Conservation (phyloP, 1,140 invertebrate genomes). For the Drosophila sp. region DNA sequence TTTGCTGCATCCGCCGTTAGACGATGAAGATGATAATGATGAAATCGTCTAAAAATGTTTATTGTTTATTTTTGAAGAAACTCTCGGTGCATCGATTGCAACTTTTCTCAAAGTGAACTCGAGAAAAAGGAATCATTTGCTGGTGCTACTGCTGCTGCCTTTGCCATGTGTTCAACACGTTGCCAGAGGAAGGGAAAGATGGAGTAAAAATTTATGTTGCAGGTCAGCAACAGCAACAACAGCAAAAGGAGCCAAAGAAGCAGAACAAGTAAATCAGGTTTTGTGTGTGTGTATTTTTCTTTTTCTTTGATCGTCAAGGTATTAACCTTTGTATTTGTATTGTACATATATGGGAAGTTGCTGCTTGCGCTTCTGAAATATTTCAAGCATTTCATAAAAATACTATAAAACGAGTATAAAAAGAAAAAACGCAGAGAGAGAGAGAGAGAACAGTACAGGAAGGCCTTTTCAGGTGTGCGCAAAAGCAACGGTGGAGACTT, state of each 20-base stretch:
- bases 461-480: conserved; percentile 39
- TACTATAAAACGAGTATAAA: conserved; percentile 43
- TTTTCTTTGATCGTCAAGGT: conserved; percentile 58
- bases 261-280: conserved; percentile 80
- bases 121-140: conserved; percentile 26
- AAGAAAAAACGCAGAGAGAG: conserved; percentile 10
- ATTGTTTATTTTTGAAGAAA: conserved; percentile 57
- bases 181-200: conserved; percentile 24
- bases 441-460: neutral
- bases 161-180: conserved; percentile 47
- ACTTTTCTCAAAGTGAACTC: conserved; percentile 16
- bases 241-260: conserved; percentile 35
- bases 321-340: conserved; percentile 64
- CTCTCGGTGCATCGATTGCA: conserved; percentile 30
- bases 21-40: conserved; percentile 36
- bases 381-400: conserved; percentile 70
- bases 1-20: neutral
- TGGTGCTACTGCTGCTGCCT: conserved; percentile 21
- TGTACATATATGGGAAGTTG: conserved; percentile 29
- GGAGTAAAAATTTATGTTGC: conserved; percentile 68
- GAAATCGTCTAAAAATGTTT: conserved; percentile 69
- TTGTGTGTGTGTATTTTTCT: conserved; percentile 14
- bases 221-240: conserved; percentile 45
- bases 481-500: conserved; percentile 35
- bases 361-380: conserved; percentile 60